phyloP scores from a whole-genome alignment of 2,113 vertebrate species.

The Lophius piscatorius region DNA sequence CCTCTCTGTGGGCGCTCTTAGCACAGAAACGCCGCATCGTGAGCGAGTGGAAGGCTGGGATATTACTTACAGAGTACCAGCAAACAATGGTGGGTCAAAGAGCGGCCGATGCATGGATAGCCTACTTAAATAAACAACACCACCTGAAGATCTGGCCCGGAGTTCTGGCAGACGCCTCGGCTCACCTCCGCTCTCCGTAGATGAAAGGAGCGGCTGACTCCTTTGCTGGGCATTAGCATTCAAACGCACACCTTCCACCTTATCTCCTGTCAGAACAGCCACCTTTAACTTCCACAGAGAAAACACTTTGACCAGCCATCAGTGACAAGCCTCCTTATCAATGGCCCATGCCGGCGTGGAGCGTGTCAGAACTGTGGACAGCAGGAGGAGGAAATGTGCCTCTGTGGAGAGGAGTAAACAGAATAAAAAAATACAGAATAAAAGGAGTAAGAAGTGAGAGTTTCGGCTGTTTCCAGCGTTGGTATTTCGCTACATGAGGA shows the following conservation, averaged over 20 bases:
- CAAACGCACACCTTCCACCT: slow-evolving; percentile 49
- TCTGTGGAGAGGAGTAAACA: slow-evolving; percentile 38
- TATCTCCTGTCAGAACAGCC: slow-evolving; percentile 65
- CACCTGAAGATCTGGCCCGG: slow-evolving; percentile 24
- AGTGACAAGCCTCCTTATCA: slow-evolving; percentile 59
- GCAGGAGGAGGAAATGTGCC: slow-evolving; percentile 10
- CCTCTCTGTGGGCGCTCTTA: neutral
- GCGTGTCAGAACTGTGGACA: slow-evolving; percentile 38
- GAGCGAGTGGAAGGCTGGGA: neutral
- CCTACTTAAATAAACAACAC: slow-evolving; percentile 12
- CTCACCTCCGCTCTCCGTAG: slow-evolving; percentile 35
- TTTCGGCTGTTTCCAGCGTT: slow-evolving; percentile 54
- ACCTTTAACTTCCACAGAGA: slow-evolving; percentile 53
- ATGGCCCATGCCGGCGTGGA: slow-evolving; percentile 51
- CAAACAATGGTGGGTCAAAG: slow-evolving; percentile 26
- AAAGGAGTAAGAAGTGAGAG: slow-evolving; percentile 15
- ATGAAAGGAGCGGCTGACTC: slow-evolving; percentile 52
- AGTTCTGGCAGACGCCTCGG: slow-evolving; percentile 19
- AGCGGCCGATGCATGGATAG: slow-evolving; percentile 14
- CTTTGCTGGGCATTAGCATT: slow-evolving; percentile 54
- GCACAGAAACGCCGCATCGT: neutral
- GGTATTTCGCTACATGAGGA: slow-evolving; percentile 44
- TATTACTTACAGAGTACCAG: neutral
- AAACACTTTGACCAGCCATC: slow-evolving; percentile 59
- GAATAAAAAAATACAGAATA: slow-evolving; percentile 13